phyloP scores from a whole-genome alignment of 2,888 invertebrate genomes.

The Cataglyphis albicans region DNA sequence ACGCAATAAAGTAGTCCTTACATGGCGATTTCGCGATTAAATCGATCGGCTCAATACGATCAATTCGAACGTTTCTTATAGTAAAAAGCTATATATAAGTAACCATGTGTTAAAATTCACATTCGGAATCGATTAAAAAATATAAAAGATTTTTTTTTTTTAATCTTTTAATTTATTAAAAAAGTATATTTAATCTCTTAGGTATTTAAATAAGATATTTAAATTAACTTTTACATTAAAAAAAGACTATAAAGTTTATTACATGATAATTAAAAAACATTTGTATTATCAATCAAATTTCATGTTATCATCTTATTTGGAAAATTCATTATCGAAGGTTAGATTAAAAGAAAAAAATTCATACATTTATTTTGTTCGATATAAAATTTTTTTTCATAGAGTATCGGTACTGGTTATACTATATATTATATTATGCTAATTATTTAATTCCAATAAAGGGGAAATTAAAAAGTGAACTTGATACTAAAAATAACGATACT shows the following conservation, averaged over 20 bases:
- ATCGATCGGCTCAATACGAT: neutral
- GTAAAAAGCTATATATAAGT: too few species aligned
- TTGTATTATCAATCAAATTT: neutral
- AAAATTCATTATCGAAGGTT: neutral
- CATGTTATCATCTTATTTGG: neutral
- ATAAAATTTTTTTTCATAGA: neutral
- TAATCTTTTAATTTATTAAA: too few species aligned
- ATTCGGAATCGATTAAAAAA: neutral
- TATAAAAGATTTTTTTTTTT: neutral
- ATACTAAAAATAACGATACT: slow-evolving; percentile 33
- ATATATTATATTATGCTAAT: neutral
- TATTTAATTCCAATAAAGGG: neutral
- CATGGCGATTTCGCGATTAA: neutral
- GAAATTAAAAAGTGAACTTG: slow-evolving; percentile 7
- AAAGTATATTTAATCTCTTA: too few species aligned
- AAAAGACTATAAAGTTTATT: neutral
- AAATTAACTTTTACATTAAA: too few species aligned
- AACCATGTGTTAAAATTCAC: neutral
- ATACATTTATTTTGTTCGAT: neutral
- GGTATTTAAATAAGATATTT: too few species aligned
- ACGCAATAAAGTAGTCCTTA: neutral
- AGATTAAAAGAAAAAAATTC: neutral
- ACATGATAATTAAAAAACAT: neutral
- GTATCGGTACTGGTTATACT: neutral
- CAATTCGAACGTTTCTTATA: neutral